Conservation (phyloP, 2,113 vertebrate species). For the Barnardius zonarius region DNA sequence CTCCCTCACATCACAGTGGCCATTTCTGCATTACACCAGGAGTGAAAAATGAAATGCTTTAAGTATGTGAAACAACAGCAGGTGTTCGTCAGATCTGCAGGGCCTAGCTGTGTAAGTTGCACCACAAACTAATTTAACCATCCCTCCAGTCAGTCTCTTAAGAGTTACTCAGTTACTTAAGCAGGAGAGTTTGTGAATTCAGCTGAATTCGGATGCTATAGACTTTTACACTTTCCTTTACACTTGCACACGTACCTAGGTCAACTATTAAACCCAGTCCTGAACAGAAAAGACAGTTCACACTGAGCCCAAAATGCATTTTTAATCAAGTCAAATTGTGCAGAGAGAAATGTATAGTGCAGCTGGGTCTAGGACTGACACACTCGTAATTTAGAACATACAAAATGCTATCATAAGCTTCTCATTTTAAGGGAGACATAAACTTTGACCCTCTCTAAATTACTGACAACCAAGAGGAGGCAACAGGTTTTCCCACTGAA, state of each 20-base stretch:
- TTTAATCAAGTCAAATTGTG: background rate
- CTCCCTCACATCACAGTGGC: background rate
- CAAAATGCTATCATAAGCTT: slow-evolving; percentile 3
- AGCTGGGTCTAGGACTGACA: background rate
- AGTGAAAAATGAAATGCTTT: background rate
- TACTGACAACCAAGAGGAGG: background rate
- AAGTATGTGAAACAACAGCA: background rate
- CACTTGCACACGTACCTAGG: background rate
- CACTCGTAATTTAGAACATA: background rate
- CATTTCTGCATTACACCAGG: background rate
- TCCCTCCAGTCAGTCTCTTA: background rate
- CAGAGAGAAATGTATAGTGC: background rate
- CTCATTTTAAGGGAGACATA: background rate
- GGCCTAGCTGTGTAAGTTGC: background rate
- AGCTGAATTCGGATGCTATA: background rate
- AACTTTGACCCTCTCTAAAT: slow-evolving; percentile 12
- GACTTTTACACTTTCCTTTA: background rate
- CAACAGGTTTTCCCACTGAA: background rate
- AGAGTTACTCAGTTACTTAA: background rate
- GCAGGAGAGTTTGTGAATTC: background rate
- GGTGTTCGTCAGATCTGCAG: background rate
- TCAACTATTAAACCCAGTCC: background rate
- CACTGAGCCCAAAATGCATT: background rate
- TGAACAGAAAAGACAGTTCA: background rate
- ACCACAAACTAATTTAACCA: background rate